A percentile compares a stretch with the other conserved stretches of the same genome.
These are phyloP conservation scores for Eilema griseolum DNA, from an alignment of 2,888 invertebrate species.

Conservation along the genomic window DNA sequence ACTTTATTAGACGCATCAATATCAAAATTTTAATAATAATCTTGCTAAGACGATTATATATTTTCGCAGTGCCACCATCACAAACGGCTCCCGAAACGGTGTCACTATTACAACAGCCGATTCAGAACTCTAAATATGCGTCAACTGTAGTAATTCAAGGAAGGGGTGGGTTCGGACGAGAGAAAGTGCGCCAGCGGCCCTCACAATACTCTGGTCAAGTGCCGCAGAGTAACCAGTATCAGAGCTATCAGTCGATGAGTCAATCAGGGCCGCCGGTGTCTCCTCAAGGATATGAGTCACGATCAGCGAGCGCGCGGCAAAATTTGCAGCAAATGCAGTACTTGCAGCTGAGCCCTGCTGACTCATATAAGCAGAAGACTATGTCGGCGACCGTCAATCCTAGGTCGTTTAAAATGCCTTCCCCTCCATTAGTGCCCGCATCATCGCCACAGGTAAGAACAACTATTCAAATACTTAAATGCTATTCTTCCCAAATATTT, in stretches of 20 bases:
- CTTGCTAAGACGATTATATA: not conserved
- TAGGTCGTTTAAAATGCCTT: slow-evolving; percentile 82
- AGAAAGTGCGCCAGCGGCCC: slow-evolving; percentile 71
- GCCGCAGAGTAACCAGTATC: slow-evolving; percentile 62
- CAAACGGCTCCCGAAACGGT: slow-evolving; percentile 84
- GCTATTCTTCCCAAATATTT: too few relatives aligned
- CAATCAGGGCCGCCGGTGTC: slow-evolving; percentile 47
- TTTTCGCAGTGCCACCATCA: slow-evolving; percentile 71
- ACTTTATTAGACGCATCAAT: not conserved
- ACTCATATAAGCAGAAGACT: slow-evolving; percentile 71
- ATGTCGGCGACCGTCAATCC: slow-evolving; percentile 51
- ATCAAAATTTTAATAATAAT: not conserved
- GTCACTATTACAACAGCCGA: slow-evolving; percentile 79
- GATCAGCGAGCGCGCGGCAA: slow-evolving; percentile 53
- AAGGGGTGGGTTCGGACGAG: slow-evolving; percentile 71
- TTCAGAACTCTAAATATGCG: slow-evolving; percentile 74
- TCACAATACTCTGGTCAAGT: slow-evolving; percentile 64
- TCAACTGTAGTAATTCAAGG: slow-evolving; percentile 74
- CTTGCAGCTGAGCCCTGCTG: slow-evolving; percentile 66
- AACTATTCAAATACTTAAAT: not conserved
- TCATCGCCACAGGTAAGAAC: slow-evolving; percentile 70
- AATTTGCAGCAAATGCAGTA: slow-evolving; percentile 72
- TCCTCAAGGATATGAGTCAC: slow-evolving; percentile 55
- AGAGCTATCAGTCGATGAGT: slow-evolving; percentile 58
- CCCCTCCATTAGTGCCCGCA: slow-evolving; percentile 74